Percentiles rank a stretch among this genome's conserved stretches.
Evolutionary conservation across 2,888 invertebrate genomes (phyloP).

Genomic region (Ligdia adustata): DNA sequence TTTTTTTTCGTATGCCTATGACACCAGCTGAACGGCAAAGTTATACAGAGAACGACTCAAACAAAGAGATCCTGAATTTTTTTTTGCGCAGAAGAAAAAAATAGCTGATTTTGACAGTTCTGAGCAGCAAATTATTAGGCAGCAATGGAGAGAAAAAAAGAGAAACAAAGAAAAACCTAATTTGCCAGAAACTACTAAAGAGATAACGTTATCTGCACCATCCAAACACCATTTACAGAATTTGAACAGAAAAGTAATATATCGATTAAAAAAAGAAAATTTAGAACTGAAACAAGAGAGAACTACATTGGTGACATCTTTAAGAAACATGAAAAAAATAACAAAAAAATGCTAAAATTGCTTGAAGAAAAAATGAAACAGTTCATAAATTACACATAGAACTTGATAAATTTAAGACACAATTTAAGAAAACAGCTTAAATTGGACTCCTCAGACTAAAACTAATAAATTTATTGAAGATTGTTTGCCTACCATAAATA

Average conservation of each 20-base stretch:
- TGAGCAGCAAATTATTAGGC: constrained; percentile 19
- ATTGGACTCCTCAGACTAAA: no score
- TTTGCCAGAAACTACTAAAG: constrained; percentile 9
- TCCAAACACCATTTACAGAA: constrained; percentile 7
- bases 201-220: constrained; percentile 15
- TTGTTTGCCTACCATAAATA: no score
- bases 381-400: no score
- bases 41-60: constrained; percentile 17
- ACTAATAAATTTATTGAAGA: no score
- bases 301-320: constrained; percentile 1
- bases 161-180: constrained; percentile 12
- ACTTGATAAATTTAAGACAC: no score
- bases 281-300: constrained; percentile 7
- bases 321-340: constrained; percentile 7
- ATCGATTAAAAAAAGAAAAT: constrained; percentile 14
- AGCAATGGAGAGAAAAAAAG: constrained; percentile 22
- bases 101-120: constrained; percentile 14
- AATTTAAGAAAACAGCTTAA: no score
- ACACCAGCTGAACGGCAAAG: constrained; percentile 22
- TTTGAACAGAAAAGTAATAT: constrained; percentile 10
- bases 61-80: constrained; percentile 15
- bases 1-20: constrained; percentile 19
- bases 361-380: no score
- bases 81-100: constrained; percentile 14
- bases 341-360: no score